Evolutionary conservation across 2,888 invertebrate species (phyloP).

Genomic region (Eugnorisma glareosa): DNA sequence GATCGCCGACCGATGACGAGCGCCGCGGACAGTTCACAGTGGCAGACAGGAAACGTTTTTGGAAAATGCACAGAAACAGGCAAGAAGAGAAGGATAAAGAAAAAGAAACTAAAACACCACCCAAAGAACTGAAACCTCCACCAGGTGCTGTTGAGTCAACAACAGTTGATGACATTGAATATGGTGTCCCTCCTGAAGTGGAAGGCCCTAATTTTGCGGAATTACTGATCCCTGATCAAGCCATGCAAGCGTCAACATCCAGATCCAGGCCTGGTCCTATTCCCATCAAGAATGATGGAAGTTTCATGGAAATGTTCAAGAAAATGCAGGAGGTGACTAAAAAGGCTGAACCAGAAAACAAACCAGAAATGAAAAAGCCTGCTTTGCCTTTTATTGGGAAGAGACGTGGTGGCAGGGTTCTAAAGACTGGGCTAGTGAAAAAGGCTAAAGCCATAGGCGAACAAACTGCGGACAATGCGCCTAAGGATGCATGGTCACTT

Average conservation of each 20-base stretch:
- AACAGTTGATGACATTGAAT: constrained; percentile 82
- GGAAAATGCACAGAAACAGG: constrained; percentile 83
- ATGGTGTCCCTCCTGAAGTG: constrained; percentile 86
- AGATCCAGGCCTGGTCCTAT: constrained; percentile 90
- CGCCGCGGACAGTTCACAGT: constrained; percentile 88
- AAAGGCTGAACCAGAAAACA: constrained; percentile 83
- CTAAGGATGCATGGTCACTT: constrained; percentile 97
- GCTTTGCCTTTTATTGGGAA: constrained; percentile 93
- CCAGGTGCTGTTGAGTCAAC: constrained; percentile 83
- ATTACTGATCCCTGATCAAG: constrained; percentile 78
- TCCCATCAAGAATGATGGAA: constrained; percentile 96
- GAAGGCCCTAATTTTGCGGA: constrained; percentile 88
- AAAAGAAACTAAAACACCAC: constrained; percentile 76
- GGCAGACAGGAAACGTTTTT: constrained; percentile 86
- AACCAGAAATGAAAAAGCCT: constrained; percentile 85
- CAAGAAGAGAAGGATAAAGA: constrained; percentile 77
- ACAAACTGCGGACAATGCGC: constrained; percentile 91
- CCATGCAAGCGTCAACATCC: constrained; percentile 79
- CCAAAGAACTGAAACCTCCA: constrained; percentile 83
- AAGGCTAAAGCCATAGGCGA: constrained; percentile 93
- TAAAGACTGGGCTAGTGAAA: constrained; percentile 97
- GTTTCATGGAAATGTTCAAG: constrained; percentile 97
- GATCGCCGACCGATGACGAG: constrained; percentile 83
- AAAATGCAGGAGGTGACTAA: constrained; percentile 94
- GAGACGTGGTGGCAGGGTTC: constrained; percentile 95